Evolutionary conservation across 1,140 invertebrate genomes (phyloP).

Genomic region (Pseudoatta argentina): DNA sequence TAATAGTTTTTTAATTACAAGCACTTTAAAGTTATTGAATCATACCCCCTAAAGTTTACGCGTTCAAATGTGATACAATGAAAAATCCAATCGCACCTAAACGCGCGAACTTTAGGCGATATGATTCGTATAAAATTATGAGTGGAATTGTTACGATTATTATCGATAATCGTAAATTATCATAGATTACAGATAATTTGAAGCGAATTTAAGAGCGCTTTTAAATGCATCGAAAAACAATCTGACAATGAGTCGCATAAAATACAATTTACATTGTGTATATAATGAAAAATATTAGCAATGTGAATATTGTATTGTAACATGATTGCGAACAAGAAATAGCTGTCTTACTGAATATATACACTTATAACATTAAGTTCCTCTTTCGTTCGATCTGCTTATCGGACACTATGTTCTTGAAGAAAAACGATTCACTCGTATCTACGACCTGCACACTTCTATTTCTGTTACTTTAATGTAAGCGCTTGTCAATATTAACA

Average conservation of each 20-base stretch:
- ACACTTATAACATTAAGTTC: constrained; percentile 11
- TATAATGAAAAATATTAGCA: neutral
- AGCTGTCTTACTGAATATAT: neutral
- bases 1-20: too few relatives aligned
- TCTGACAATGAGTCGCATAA: neutral
- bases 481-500: neutral
- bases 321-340: neutral
- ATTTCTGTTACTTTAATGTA: constrained; percentile 6
- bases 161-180: neutral
- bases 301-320: neutral
- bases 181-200: neutral
- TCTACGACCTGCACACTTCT: neutral
- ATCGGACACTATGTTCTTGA: constrained; percentile 19
- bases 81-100: too few relatives aligned
- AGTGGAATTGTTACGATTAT: neutral
- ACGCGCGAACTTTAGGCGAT: too few relatives aligned
- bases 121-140: neutral
- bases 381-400: neutral
- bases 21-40: too few relatives aligned
- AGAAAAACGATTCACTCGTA: constrained; percentile 11
- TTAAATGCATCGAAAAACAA: neutral
- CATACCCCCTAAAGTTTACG: too few relatives aligned
- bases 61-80: too few relatives aligned
- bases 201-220: neutral
- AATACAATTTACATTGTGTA: neutral